Percentiles rank a stretch among this genome's conserved stretches.
phyloP scores from a whole-genome alignment of 2,888 invertebrate species.

The Aphodius granarius region DNA sequence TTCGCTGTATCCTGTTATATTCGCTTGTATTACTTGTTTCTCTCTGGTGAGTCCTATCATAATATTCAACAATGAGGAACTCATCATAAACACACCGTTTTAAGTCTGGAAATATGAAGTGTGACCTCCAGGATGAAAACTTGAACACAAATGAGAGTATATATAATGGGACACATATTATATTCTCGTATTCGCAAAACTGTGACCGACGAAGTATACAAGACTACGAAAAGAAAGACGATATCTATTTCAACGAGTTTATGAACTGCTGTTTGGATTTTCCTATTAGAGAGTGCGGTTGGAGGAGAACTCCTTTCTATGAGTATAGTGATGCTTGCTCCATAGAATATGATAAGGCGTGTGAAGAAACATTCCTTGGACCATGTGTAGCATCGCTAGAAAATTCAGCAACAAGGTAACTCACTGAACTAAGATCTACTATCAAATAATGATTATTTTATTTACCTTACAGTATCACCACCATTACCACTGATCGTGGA shows the following conservation, averaged over 20 bases:
- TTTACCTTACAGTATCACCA: neutral
- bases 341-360: neutral
- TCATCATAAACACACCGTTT: neutral
- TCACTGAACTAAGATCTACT: neutral
- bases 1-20: neutral
- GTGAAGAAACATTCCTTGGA: neutral
- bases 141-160: neutral
- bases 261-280: neutral
- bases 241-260: neutral
- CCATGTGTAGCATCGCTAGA: neutral
- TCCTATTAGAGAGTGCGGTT: neutral
- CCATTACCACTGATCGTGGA: neutral
- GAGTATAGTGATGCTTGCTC: neutral
- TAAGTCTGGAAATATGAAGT: neutral
- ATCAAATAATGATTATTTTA: neutral
- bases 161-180: neutral
- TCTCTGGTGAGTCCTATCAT: neutral
- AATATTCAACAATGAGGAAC: neutral
- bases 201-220: neutral
- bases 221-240: neutral
- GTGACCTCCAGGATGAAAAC: neutral
- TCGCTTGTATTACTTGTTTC: neutral
- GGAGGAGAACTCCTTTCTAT: neutral
- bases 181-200: neutral
- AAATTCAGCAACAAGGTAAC: neutral